Evolutionary conservation across 2,113 vertebrate species (phyloP).

Genomic region (Neofelis nebulosa): DNA sequence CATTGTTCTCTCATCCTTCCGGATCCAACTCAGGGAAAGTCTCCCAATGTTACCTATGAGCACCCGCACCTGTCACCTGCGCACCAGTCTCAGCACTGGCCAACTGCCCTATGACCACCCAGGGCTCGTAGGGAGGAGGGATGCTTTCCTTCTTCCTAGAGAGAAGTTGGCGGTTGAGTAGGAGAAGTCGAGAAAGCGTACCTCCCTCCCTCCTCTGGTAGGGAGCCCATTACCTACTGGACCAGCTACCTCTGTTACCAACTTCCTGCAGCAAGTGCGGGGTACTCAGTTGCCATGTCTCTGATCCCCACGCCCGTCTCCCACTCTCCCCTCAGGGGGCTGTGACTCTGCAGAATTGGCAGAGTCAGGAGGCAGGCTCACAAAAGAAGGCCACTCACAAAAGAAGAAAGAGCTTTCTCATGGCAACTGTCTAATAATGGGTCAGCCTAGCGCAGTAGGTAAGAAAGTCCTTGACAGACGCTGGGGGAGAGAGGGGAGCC

Average conservation of each 20-base stretch:
- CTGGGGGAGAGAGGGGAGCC: background rate
- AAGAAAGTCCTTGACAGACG: background rate
- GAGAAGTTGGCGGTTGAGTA: background rate
- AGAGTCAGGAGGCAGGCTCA: background rate
- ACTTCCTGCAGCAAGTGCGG: background rate
- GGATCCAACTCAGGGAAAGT: background rate
- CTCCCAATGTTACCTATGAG: rapidly evolving
- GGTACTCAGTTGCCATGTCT: background rate
- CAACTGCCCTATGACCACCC: background rate
- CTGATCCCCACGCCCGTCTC: background rate
- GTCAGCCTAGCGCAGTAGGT: no score
- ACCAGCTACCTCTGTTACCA: background rate
- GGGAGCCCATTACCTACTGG: background rate
- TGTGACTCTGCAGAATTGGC: background rate
- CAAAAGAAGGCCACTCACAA: background rate
- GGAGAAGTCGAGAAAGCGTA: background rate
- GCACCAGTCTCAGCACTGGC: background rate
- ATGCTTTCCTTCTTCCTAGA: background rate
- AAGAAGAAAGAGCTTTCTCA: background rate
- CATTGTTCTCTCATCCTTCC: background rate
- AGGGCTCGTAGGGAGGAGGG: rapidly evolving
- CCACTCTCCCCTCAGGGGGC: background rate
- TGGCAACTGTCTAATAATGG: rapidly evolving
- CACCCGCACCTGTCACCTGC: background rate
- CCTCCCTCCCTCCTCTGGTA: background rate